Conservation (phyloP, 1,140 invertebrate species). For the Centruroides vittatus region DNA sequence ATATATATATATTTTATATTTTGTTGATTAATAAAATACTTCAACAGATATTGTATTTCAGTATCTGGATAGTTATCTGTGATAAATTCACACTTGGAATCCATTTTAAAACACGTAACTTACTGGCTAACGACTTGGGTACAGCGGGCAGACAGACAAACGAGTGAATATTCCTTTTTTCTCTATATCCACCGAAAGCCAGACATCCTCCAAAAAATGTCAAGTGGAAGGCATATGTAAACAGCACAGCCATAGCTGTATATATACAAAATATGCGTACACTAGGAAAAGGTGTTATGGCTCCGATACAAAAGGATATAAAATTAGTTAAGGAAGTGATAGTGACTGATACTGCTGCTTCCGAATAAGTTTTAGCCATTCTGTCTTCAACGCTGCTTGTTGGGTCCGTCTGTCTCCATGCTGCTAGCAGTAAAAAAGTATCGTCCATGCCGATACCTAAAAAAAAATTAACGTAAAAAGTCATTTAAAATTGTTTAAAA, state of each 20-base stretch:
- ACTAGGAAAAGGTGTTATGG: slow-evolving; percentile 84
- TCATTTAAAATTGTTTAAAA: too few relatives aligned
- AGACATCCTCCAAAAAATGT: slow-evolving; percentile 88
- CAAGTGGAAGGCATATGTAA: slow-evolving; percentile 88
- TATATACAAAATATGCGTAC: slow-evolving; percentile 95
- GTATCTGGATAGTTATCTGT: too few relatives aligned
- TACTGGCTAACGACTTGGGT: slow-evolving; percentile 40
- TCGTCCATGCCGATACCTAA: slow-evolving; percentile 32
- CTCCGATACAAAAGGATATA: slow-evolving; percentile 39
- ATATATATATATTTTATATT: too few relatives aligned
- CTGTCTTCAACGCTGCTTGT: slow-evolving; percentile 32
- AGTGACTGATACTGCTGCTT: slow-evolving; percentile 34
- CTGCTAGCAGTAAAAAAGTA: slow-evolving; percentile 31
- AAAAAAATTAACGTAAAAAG: slow-evolving; percentile 9
- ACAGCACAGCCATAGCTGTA: slow-evolving; percentile 76
- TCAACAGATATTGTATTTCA: too few relatives aligned
- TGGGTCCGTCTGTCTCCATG: slow-evolving; percentile 29
- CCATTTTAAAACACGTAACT: slow-evolving; percentile 21
- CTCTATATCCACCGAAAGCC: slow-evolving; percentile 76
- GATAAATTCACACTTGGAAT: background rate
- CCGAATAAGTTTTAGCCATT: slow-evolving; percentile 31
- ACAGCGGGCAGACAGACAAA: slow-evolving; percentile 43
- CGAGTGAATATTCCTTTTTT: slow-evolving; percentile 68
- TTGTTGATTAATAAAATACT: too few relatives aligned
- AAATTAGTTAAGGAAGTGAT: slow-evolving; percentile 36